Percentiles rank a stretch among this genome's conserved stretches.
These are phyloP conservation scores for Thera britannica DNA, from an alignment of 2,888 invertebrate species.

Conservation along the genomic window DNA sequence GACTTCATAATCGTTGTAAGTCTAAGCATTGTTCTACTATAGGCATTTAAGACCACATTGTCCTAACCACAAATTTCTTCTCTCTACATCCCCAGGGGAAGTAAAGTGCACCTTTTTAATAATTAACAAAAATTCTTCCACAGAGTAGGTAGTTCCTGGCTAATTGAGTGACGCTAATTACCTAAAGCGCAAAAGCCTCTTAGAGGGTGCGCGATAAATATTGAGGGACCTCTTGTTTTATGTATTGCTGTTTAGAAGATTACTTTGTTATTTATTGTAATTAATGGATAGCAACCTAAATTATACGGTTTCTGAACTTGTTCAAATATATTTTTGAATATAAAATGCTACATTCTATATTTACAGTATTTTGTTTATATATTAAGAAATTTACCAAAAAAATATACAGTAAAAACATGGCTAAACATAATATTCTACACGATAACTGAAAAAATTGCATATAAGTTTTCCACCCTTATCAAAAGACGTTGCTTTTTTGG, in stretches of 20 bases:
- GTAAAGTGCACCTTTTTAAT: constrained; percentile 83
- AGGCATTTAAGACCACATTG: constrained; percentile 8
- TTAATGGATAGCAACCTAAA: constrained; percentile 19
- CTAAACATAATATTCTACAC: no score
- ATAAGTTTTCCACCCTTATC: no score
- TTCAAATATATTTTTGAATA: no score
- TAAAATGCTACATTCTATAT: no score
- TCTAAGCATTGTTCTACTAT: constrained; percentile 5
- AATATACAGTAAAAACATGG: no score
- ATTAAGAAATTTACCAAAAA: no score
- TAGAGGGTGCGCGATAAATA: constrained; percentile 67
- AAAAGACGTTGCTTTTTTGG: no score
- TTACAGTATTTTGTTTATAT: no score
- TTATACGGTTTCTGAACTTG: not conserved
- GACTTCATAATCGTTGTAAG: not conserved
- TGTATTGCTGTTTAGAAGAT: constrained; percentile 51
- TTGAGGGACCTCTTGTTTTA: constrained; percentile 67
- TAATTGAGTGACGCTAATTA: constrained; percentile 84
- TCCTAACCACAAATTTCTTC: constrained; percentile 22
- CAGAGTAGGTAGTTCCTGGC: constrained; percentile 62
- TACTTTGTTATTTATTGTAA: constrained; percentile 43
- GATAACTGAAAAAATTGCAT: no score
- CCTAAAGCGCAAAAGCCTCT: constrained; percentile 79
- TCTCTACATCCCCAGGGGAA: constrained; percentile 52
- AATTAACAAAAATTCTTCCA: constrained; percentile 80